Percentiles rank a stretch among this genome's conserved stretches.
These are phyloP conservation scores for Cololabis saira DNA, from an alignment of 2,113 vertebrate genomes.

Conservation along the genomic window DNA sequence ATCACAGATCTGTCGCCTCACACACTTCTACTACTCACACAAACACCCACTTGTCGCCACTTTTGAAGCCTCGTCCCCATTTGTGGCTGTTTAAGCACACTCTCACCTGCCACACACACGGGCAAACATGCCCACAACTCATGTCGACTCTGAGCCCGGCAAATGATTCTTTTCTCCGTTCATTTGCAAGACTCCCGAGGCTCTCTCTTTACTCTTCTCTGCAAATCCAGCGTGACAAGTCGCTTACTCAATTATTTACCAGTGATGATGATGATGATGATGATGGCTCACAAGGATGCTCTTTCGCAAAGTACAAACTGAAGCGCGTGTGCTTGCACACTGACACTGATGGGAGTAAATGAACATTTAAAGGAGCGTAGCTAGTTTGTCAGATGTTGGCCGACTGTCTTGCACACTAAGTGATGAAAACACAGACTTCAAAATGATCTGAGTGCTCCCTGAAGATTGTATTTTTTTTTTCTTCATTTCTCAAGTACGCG, in stretches of 20 bases:
- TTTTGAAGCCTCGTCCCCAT: slow-evolving; percentile 29
- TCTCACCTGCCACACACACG: slow-evolving; percentile 36
- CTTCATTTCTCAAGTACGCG: background rate
- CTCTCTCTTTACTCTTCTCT: slow-evolving; percentile 38
- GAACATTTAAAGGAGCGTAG: slow-evolving; percentile 5
- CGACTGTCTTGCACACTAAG: slow-evolving; percentile 1
- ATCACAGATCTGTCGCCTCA: slow-evolving; percentile 28
- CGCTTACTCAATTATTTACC: slow-evolving; percentile 70
- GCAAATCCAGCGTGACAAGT: slow-evolving; percentile 66
- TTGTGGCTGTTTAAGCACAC: slow-evolving; percentile 17
- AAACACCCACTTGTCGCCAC: slow-evolving; percentile 15
- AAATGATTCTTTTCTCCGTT: slow-evolving; percentile 61
- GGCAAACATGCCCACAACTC: slow-evolving; percentile 34
- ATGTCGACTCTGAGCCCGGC: slow-evolving; percentile 34
- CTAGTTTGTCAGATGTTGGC: slow-evolving; percentile 6
- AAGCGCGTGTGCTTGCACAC: background rate
- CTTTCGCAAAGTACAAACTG: slow-evolving; percentile 1
- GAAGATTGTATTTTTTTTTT: background rate
- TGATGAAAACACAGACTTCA: slow-evolving; percentile 6
- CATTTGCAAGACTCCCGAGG: slow-evolving; percentile 44
- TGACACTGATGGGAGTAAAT: background rate
- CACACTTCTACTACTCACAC: background rate
- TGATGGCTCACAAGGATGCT: slow-evolving; percentile 52
- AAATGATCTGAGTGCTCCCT: background rate
- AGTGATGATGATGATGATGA: slow-evolving; percentile 59